Conservation (phyloP, 2,888 invertebrate genomes). For the Melipona bicolor region DNA sequence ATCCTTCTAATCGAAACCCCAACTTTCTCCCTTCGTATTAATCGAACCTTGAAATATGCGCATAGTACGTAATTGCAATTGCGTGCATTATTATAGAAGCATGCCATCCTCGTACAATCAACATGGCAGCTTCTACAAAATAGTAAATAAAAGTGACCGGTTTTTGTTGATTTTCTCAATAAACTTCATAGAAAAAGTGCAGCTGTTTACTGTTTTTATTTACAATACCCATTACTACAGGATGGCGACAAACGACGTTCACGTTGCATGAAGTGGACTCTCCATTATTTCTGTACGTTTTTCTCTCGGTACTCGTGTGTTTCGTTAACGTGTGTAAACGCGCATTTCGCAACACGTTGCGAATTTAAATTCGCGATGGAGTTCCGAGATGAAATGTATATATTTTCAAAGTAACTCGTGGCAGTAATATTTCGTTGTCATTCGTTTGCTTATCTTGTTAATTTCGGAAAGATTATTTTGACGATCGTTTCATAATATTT, state of each 20-base stretch:
- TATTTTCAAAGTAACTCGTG: not conserved
- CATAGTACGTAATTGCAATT: not conserved
- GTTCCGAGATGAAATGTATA: not conserved
- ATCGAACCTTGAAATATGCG: too few species aligned
- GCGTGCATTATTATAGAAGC: not conserved
- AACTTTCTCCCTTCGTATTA: too few species aligned
- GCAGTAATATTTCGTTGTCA: not conserved
- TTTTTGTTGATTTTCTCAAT: not conserved
- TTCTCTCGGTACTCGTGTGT: not conserved
- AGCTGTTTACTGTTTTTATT: slow-evolving; percentile 1
- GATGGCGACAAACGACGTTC: too few species aligned
- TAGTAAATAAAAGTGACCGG: slow-evolving; percentile 24
- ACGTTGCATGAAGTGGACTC: not conserved
- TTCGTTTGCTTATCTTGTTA: not conserved
- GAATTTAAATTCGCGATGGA: not conserved
- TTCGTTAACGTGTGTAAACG: not conserved
- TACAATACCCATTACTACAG: not conserved
- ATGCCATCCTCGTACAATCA: not conserved
- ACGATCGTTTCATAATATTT: not conserved
- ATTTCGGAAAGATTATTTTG: not conserved
- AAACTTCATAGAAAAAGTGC: not conserved
- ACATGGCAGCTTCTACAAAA: slow-evolving; percentile 32
- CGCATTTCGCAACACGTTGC: not conserved
- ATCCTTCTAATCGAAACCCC: too few species aligned
- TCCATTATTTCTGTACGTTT: not conserved